phyloP scores from a whole-genome alignment of 2,113 vertebrate genomes.

The Phycodurus eques region DNA sequence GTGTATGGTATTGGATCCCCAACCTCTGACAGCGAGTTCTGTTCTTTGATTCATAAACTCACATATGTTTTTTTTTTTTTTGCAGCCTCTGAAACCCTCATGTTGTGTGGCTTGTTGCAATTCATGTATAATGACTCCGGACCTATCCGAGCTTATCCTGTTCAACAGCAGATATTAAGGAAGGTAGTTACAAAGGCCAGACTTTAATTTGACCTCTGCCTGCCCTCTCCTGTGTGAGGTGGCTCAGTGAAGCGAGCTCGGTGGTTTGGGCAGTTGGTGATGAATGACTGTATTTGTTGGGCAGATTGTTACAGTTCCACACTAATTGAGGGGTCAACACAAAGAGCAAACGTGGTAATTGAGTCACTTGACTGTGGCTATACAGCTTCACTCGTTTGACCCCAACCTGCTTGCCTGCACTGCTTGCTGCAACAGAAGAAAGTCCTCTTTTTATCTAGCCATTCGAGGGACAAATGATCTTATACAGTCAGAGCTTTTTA shows the following conservation, averaged over 20 bases:
- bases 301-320: conserved; percentile 92
- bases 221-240: conserved; percentile 75
- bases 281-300: conserved; percentile 93
- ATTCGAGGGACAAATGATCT: conserved; percentile 51
- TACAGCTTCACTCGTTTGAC: conserved; percentile 80
- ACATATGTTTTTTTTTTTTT: background rate
- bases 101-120: conserved; percentile 45
- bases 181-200: conserved; percentile 81
- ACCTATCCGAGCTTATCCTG: conserved; percentile 67
- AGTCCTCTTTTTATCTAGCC: conserved; percentile 28
- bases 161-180: conserved; percentile 80
- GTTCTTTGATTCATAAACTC: background rate
- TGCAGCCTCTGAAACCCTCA: conserved; percentile 26
- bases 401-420: conserved; percentile 54
- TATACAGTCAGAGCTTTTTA: conserved; percentile 9
- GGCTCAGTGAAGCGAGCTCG: conserved; percentile 77
- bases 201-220: conserved; percentile 86
- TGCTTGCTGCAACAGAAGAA: conserved; percentile 58
- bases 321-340: conserved; percentile 92
- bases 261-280: conserved; percentile 87
- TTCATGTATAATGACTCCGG: conserved; percentile 49
- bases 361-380: conserved; percentile 84
- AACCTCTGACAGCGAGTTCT: conserved; percentile 3
- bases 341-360: conserved; percentile 89
- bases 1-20: conserved; percentile 21